phyloP scores from a whole-genome alignment of 2,888 invertebrate species.

The Stegophylla sp. region DNA sequence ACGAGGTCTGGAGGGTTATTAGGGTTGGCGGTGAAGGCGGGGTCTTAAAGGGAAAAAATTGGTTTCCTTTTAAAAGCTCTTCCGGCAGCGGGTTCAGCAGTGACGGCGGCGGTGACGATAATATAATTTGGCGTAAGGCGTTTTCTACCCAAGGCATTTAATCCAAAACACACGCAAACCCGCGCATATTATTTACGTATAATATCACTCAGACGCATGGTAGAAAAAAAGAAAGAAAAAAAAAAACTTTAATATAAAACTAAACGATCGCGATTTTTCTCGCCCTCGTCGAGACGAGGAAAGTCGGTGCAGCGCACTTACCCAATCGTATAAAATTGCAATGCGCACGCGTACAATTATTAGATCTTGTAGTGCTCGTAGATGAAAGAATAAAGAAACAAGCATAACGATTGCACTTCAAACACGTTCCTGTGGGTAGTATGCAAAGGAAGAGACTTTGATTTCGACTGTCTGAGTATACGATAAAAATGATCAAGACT shows the following conservation, averaged over 20 bases:
- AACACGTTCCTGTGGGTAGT: no score
- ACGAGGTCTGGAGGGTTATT: no score
- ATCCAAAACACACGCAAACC: slow-evolving; percentile 3
- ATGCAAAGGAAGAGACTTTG: no score
- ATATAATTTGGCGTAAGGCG: slow-evolving; percentile 36
- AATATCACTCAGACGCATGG: not conserved
- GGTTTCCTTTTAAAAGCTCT: slow-evolving; percentile 52
- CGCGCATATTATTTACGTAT: not conserved
- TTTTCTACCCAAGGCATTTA: slow-evolving; percentile 33
- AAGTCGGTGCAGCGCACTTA: no score
- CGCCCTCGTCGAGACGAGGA: not conserved
- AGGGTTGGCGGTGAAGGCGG: not conserved
- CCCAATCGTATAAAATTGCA: slow-evolving; percentile 2
- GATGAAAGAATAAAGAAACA: no score
- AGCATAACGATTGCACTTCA: no score
- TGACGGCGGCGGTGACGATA: not conserved
- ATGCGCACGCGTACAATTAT: no score
- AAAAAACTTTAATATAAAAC: slow-evolving; percentile 35
- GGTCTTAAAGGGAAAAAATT: not conserved
- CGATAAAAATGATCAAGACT: no score
- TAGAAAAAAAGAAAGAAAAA: not conserved
- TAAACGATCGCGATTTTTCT: not conserved
- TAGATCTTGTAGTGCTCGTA: no score
- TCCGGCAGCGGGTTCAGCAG: slow-evolving; percentile 1
- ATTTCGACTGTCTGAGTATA: no score